Base-by-base conservation (phyloP, 2,113 vertebrate genomes). In the Danio rerio region DNA sequence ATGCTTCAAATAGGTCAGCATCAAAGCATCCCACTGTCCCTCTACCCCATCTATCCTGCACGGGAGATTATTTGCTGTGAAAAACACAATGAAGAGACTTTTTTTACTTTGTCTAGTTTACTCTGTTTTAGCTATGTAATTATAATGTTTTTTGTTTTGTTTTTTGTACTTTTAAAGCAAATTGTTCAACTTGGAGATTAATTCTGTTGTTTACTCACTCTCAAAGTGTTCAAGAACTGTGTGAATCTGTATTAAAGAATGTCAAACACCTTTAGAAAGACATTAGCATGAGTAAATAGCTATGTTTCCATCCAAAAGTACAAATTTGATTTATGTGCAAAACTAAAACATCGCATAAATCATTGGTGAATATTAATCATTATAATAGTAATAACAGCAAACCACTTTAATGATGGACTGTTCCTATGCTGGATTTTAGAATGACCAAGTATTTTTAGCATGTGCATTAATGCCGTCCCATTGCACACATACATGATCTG, bases 1-100 rank as follows among this genome's bases (percentile, higher is more conserved):
- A 53, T 68, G 73, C 58, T 84, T 73, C 72, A 52, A 63, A 78
- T 7, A 5, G 18, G 70, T 78, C 83, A 83, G 76, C 86, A 85
- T 81, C 81, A 71, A 59, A 61, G 42, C 75, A 66, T 62, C 56
- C 40, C 63, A 47, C 63, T 63, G 31, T 42, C 12, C 59, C 53
- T 56, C 20, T 53, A 18, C 68, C 21, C 31, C 20, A 56, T 31
- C 21, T 47, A 18, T 77, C 66, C 45, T 82, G 18, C 45, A 79
- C 50, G 77, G 43, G 56, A 86, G 59, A 73, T 70, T 18, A 58
- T 21, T 84, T 87, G 70, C 80, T 87, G 83, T 87, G 83, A 85
- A 81, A 75, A 43, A 78, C 49, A 40, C 10, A n/a, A 78, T 72
- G 71, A 84, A 84, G 72, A 61, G 62, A 80, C 61, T 85, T 72